These are phyloP conservation scores for Heterocephalus glaber DNA, from an alignment of 2,113 vertebrate species.

Conservation along the genomic window DNA sequence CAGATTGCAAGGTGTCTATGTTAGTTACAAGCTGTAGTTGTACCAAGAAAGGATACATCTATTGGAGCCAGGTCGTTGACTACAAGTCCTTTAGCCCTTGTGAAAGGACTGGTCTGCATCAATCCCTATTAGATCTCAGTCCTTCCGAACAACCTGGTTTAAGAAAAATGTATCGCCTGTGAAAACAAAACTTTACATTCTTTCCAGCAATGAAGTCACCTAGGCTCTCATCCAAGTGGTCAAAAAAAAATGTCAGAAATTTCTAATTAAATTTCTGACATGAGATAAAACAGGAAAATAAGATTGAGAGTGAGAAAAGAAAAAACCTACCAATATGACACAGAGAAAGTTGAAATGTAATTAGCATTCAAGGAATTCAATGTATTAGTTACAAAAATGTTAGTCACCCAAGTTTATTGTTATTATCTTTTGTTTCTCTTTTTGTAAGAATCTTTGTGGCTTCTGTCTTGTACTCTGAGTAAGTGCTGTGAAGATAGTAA, in stretches of 20 bases:
- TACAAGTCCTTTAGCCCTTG: too few species aligned
- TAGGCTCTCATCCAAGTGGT: not conserved
- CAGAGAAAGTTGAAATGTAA: not conserved
- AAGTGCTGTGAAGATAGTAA: not conserved
- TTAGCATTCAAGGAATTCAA: not conserved
- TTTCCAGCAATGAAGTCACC: not conserved
- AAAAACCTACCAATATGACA: not conserved
- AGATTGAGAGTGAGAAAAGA: not conserved
- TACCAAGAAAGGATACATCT: not conserved
- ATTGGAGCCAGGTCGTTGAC: not conserved
- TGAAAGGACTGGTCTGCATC: not conserved
- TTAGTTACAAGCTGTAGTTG: not conserved
- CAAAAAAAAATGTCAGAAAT: not conserved
- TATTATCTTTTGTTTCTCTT: not conserved
- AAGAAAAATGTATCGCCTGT: not conserved
- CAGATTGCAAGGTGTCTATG: not conserved
- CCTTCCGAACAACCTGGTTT: not conserved
- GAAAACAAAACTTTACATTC: not conserved
- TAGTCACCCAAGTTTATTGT: not conserved
- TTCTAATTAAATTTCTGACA: not conserved
- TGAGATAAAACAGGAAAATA: not conserved
- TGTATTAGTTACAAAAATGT: not conserved
- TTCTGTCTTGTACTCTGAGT: not conserved
- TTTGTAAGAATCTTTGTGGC: not conserved
- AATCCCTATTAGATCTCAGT: not conserved